phyloP scores from a whole-genome alignment of 1,140 invertebrate genomes.

The Cyclina sinensis region DNA sequence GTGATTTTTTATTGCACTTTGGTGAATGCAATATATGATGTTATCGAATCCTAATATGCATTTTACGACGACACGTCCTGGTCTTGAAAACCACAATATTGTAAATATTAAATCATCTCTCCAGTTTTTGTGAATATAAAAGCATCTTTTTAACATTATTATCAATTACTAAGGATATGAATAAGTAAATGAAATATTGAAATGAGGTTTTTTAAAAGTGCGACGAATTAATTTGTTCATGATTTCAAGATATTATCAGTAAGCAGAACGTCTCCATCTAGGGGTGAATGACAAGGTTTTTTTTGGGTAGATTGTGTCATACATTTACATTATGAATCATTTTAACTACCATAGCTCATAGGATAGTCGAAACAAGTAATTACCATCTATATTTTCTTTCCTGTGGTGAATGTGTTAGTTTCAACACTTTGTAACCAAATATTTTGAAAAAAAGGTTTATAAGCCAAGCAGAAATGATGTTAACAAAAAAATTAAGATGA shows the following conservation, averaged over 20 bases:
- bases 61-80: background rate
- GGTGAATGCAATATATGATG: background rate
- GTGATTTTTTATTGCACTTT: conserved; percentile 26
- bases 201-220: background rate
- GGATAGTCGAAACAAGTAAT: background rate
- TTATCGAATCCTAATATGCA: conserved; percentile 21
- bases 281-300: background rate
- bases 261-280: background rate
- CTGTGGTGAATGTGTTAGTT: background rate
- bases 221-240: background rate
- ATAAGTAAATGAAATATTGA: background rate
- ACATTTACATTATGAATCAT: background rate
- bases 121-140: background rate
- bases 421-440: background rate
- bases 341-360: conserved; percentile 3
- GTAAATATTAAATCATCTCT: background rate
- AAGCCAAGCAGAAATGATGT: too few species aligned
- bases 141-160: conserved; percentile 1
- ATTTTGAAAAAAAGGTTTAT: too few species aligned
- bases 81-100: conserved; percentile 21
- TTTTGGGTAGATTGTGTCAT: background rate
- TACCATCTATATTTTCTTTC: background rate
- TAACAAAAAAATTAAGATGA: too few species aligned
- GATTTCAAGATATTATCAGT: background rate
- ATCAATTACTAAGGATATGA: background rate